Evolutionary conservation across 2,888 invertebrate species (phyloP), one percentile per base, ranked within the genome.

Genomic region (Anodontia alba): DNA sequence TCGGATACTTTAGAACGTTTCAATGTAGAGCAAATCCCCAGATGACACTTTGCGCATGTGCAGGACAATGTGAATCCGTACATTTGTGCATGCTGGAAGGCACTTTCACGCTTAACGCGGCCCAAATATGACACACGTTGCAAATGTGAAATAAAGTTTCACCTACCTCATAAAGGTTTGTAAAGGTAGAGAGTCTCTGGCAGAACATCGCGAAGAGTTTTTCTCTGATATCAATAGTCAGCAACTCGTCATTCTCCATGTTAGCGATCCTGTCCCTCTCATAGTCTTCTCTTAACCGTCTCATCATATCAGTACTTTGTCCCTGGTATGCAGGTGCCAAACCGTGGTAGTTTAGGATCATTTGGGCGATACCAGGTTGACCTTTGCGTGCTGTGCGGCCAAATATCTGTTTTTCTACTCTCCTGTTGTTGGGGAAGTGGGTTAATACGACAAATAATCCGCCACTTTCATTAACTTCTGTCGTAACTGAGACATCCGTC

Each of bases 371-470:
- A 15, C 62, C 62, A 15, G 62, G 62, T 33, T 62, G 62, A 33
- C 62, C 62, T 33, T 62, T 62, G 1, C 62, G 5, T 20, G 62
- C 62, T 12, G 62, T 62, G 10, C 62, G 62, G 20, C 62, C 62
- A 62, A 62, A 62, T 31, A 62, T 62, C 20, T 62, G 62, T 20
- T 62, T 62, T 33, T 62, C 62, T 15, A 62, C 62, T 17, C 62
- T 62, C 33, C 62, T 62, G 33, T 62, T 62, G 15, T 31, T 5
- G 31, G 62, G 62, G 20, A 33, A 62, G 23, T 62, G 62, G 1
- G 62, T 62, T 2, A 62, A 29, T 17, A 73, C 31, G 2, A 87
- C 87, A 72, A 82, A 82, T 23, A 87, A 62, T 38, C 87, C 87
- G n/a, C 87, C 87, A 51, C 71, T 71, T 15, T 73, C 38, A 43